These are phyloP conservation scores for Staurois parvus DNA, from an alignment of 2,797 vertebrate genomes.

Conservation along the genomic window DNA sequence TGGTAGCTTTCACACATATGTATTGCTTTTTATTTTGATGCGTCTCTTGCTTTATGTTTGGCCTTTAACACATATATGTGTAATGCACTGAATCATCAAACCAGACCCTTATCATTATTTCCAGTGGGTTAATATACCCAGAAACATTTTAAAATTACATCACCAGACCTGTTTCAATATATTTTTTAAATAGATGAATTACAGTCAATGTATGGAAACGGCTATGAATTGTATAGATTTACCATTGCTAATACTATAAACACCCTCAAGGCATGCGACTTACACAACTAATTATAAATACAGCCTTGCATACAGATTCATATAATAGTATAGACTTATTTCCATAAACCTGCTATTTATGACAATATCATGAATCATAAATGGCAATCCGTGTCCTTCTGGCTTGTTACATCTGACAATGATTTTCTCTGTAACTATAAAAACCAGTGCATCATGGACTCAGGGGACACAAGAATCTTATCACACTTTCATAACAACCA, in stretches of 20 bases:
- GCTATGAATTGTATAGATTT: neutral
- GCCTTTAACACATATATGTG: no score
- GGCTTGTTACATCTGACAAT: conserved; percentile 31
- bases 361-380: conserved; percentile 41
- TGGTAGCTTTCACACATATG: no score
- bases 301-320: neutral
- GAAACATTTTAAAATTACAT: no score
- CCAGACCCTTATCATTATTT: no score
- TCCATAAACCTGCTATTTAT: conserved; percentile 36
- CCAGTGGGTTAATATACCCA: no score
- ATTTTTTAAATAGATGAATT: neutral
- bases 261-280: conserved; percentile 14
- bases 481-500: neutral
- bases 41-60: no score
- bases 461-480: conserved; percentile 7
- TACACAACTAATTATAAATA: conserved; percentile 23
- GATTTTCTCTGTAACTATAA: conserved; percentile 19
- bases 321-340: conserved; percentile 13
- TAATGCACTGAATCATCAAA: no score
- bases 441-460: neutral
- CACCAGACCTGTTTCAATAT: no score
- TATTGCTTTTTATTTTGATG: no score
- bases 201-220: neutral
- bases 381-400: conserved; percentile 5
- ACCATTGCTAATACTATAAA: no score